phyloP scores from a whole-genome alignment of 2,113 vertebrate species.

The Ceuthmochares aereus region DNA sequence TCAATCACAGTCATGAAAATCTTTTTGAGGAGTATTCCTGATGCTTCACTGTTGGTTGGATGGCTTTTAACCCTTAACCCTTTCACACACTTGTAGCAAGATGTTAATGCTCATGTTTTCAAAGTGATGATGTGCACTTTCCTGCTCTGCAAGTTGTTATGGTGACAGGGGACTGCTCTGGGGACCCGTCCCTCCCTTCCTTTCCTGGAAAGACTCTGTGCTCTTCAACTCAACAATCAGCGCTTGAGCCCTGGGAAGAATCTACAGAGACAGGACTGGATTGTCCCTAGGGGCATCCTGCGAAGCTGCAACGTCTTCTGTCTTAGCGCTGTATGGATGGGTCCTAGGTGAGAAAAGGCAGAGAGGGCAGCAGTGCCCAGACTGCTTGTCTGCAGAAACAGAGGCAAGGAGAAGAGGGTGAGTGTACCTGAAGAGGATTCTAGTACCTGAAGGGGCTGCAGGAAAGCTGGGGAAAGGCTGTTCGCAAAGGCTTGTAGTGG shows the following conservation, averaged over 20 bases:
- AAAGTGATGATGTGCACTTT: rapidly evolving
- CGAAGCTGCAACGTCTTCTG: rapidly evolving
- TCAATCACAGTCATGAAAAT: background rate
- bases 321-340: rapidly evolving
- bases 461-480: too few species aligned
- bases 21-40: background rate
- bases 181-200: background rate
- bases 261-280: rapidly evolving
- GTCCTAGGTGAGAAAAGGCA: background rate
- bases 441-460: too few species aligned
- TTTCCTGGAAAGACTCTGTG: background rate
- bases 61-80: background rate
- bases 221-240: background rate
- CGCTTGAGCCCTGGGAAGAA: background rate
- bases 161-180: background rate
- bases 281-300: background rate
- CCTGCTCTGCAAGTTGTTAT: rapidly evolving
- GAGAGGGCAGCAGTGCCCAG: background rate
- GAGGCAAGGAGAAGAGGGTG: background rate
- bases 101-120: background rate
- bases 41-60: background rate
- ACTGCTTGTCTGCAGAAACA: background rate
- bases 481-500: too few species aligned
- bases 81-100: rapidly evolving
- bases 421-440: too few species aligned